Evolutionary conservation across 2,888 invertebrate genomes (phyloP).

Genomic region (Synanthedon tipuliformis): DNA sequence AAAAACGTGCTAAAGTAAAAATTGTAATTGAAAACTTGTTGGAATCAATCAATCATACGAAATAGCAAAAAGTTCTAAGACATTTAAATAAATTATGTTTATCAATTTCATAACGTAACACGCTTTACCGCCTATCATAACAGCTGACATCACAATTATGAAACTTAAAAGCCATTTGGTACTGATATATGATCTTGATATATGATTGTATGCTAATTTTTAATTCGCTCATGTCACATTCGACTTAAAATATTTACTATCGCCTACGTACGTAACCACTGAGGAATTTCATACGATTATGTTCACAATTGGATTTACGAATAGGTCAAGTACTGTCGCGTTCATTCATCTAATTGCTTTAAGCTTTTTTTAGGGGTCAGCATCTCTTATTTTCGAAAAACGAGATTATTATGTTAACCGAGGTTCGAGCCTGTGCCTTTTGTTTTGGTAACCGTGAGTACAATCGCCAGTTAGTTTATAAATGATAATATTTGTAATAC

Average conservation of each 20-base stretch:
- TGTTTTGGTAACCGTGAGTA: too few relatives aligned
- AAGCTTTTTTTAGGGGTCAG: not conserved
- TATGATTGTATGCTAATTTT: constrained; percentile 20
- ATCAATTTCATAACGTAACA: not conserved
- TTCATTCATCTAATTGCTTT: not conserved
- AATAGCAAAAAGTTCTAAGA: too few relatives aligned
- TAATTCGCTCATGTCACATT: constrained; percentile 10
- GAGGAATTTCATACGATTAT: not conserved
- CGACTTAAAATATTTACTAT: constrained; percentile 1
- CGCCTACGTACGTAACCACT: constrained; percentile 1
- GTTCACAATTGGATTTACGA: not conserved
- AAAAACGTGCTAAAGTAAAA: too few relatives aligned
- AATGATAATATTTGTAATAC: too few relatives aligned
- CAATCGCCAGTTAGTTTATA: too few relatives aligned
- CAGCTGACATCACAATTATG: not conserved
- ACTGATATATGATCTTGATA: constrained; percentile 5
- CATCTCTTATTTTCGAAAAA: not conserved
- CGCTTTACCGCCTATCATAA: not conserved
- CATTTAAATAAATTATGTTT: not conserved
- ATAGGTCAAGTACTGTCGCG: not conserved
- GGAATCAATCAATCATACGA: too few relatives aligned
- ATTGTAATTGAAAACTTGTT: too few relatives aligned
- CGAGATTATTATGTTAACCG: too few relatives aligned
- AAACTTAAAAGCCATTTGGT: constrained; percentile 4
- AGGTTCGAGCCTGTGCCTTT: too few relatives aligned